Evolutionary conservation across 2,113 vertebrate species (phyloP).

Genomic region (Peromyscus leucopus): DNA sequence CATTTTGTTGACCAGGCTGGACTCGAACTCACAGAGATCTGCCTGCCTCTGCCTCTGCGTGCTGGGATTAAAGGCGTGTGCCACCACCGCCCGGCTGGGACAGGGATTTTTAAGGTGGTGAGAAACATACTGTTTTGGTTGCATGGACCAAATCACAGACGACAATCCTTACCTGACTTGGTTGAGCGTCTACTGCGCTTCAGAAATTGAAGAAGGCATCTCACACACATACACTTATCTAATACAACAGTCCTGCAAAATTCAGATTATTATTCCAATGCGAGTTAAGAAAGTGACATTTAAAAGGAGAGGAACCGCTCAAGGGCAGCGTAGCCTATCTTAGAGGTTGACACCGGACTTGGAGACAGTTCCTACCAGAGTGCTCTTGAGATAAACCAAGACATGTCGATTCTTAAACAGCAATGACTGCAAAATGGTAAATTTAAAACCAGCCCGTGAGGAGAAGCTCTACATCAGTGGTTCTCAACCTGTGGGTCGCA

Average conservation of each 20-base stretch:
- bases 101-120: slow-evolving; percentile 24
- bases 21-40: too few relatives aligned
- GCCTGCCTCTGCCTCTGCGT: too few relatives aligned
- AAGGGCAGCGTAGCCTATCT: background rate
- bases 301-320: background rate
- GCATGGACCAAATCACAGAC: background rate
- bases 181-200: background rate
- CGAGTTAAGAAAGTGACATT: background rate
- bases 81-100: background rate
- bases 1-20: too few relatives aligned
- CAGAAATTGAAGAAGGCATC: background rate
- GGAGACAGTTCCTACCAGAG: background rate
- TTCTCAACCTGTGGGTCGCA: background rate
- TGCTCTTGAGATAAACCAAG: background rate
- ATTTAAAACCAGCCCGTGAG: background rate
- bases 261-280: background rate
- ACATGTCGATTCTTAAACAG: background rate
- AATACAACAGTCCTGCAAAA: background rate
- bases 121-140: slow-evolving; percentile 7
- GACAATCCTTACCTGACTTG: background rate
- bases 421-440: background rate
- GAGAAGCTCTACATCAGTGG: too few relatives aligned
- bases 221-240: background rate
- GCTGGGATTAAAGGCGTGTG: too few relatives aligned
- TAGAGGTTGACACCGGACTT: background rate